Evolutionary conservation across 2,113 vertebrate genomes (phyloP), one percentile per base, ranked within the genome.

Genomic region (Pseudorasbora parva): DNA sequence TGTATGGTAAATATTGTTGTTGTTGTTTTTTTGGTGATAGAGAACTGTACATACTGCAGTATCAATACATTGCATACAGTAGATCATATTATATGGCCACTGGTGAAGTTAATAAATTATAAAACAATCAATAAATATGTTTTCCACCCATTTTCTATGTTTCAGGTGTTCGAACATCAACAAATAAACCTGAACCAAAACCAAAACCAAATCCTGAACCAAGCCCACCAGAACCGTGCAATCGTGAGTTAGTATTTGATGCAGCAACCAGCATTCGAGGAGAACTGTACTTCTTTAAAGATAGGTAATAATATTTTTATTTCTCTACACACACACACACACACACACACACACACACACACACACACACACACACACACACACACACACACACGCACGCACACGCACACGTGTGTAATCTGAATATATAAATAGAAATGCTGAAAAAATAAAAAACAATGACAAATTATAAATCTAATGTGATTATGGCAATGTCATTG

Each of bases 241-340:
- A 49, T n/a, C 82, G 56, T 0, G n/a, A 87, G 66, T 82, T 94
- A 14, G 80, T 87, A 3, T 94, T 94, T 84, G 92, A 94, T 82
- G 93, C 93, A 37, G 90, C 73, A 3, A 91, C 91, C 21, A 76
- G 76, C 30, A 92, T 93, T 11, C 25, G 60, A 1, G 54, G 77
- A 2, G 86, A 76, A 25, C 87, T 94, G 37, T 93, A 93, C 82
- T 93, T 94, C 85, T 94, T 86, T 75, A 87, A 87, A 51, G 78
- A 86, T 57, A 37, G 74, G 84, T 84, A 77, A 75, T 82, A 12
- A 62, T 7, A 7, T 6, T 37, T 5, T 4, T 37, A 37, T 37
- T 37, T 37, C 33, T 37, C 33, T 37, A 43, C 43, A 45, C 43
- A 45, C 43, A 45, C 43, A 10, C 43, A 11, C 2, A 33, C 3